Evolutionary conservation across 2,888 invertebrate species (phyloP).

Genomic region (Spodoptera exigua): DNA sequence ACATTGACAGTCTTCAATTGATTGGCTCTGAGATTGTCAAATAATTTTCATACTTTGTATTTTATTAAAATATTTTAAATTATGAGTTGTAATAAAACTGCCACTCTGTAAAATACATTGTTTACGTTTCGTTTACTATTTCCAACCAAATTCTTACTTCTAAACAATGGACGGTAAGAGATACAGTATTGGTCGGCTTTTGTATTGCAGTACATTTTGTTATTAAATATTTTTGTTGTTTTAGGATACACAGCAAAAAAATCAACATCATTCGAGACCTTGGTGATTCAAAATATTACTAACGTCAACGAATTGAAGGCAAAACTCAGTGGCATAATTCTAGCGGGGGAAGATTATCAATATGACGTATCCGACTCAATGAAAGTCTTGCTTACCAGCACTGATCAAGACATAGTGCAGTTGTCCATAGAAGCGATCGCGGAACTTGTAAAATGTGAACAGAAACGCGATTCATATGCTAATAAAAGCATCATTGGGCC

Average conservation of each 20-base stretch:
- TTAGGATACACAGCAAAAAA: constrained; percentile 78
- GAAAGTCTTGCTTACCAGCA: constrained; percentile 78
- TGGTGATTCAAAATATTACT: constrained; percentile 81
- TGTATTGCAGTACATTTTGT: constrained; percentile 1
- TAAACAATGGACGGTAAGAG: constrained; percentile 70
- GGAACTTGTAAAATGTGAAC: constrained; percentile 94
- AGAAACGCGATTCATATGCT: constrained; percentile 92
- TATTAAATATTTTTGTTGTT: constrained; percentile 44
- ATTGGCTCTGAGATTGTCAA: constrained; percentile 50
- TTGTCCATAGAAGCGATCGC: constrained; percentile 93
- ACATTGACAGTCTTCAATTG: constrained; percentile 54
- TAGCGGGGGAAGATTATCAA: constrained; percentile 82
- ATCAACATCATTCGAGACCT: constrained; percentile 79
- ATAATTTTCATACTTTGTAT: constrained; percentile 46
- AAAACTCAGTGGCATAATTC: constrained; percentile 83
- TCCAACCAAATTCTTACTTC: constrained; percentile 22
- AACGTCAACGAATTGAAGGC: constrained; percentile 81
- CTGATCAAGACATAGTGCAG: constrained; percentile 86
- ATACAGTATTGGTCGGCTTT: constrained; percentile 24
- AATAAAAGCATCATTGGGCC: constrained; percentile 89
- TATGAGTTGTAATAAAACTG: constrained; percentile 38
- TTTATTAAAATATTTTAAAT: constrained; percentile 49
- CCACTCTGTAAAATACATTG: constrained; percentile 28
- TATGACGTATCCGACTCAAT: constrained; percentile 82
- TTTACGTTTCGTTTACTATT: constrained; percentile 18